Conservation (phyloP, 2,113 vertebrate genomes). For the Bambusicola thoracicus region DNA sequence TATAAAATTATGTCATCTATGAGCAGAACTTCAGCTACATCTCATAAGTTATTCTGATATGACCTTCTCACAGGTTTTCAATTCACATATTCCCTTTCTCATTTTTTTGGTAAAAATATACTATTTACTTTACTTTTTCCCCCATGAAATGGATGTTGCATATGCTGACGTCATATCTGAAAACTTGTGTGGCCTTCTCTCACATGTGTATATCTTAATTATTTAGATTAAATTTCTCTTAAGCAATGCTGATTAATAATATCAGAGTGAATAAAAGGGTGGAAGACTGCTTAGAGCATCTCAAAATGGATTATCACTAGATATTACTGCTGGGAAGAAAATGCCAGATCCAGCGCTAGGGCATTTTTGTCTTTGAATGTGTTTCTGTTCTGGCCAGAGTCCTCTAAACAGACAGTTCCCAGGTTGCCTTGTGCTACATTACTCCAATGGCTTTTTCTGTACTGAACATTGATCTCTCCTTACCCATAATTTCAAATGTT, state of each 20-base stretch:
- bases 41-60: background rate
- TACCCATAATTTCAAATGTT: constrained; percentile 7
- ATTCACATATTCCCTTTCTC: background rate
- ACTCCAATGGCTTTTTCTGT: background rate
- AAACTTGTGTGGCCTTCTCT: background rate
- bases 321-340: background rate
- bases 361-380: background rate
- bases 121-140: background rate
- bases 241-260: background rate
- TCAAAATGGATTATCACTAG: background rate
- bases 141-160: background rate
- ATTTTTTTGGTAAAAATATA: background rate
- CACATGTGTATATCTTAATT: background rate
- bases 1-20: background rate
- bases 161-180: background rate
- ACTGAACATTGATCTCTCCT: background rate
- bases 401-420: background rate
- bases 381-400: background rate
- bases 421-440: background rate
- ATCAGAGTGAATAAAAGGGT: background rate
- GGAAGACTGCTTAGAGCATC: background rate
- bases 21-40: background rate
- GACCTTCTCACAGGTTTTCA: background rate
- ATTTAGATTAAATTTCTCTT: background rate
- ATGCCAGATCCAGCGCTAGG: background rate